A percentile compares a stretch with the other conserved stretches of the same genome.
These are phyloP conservation scores for Spheniscus mendiculus DNA, from an alignment of 2,113 vertebrate species.

Conservation along the genomic window DNA sequence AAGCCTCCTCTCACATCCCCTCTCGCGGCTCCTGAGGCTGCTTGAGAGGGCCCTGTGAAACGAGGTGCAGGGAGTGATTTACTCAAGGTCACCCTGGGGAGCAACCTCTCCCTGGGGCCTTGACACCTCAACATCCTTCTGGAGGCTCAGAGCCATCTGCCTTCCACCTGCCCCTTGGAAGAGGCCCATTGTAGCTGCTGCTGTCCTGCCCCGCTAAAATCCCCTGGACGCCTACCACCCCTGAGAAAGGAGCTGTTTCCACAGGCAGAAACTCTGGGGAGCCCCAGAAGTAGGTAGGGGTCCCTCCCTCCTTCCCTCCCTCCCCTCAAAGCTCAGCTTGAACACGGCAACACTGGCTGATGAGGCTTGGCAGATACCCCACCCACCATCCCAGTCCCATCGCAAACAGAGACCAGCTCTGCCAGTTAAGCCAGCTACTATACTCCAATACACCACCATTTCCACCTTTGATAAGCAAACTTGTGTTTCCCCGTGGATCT, in stretches of 20 bases:
- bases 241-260: too few species aligned
- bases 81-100: background rate
- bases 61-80: background rate
- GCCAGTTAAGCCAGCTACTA: background rate
- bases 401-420: background rate
- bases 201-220: background rate
- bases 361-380: background rate
- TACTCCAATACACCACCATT: background rate
- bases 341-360: background rate
- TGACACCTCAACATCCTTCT: background rate
- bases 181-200: background rate
- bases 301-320: background rate
- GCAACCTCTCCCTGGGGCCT: background rate
- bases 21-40: background rate
- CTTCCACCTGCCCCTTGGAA: too few species aligned
- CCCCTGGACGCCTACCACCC: fast-evolving
- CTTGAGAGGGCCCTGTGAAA: background rate
- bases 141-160: background rate
- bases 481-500: background rate
- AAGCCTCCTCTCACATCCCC: background rate
- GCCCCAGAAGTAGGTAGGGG: too few species aligned
- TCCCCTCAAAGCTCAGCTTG: background rate
- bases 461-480: background rate
- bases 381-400: background rate
- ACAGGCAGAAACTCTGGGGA: too few species aligned